phyloP scores from a whole-genome alignment of 2,888 invertebrate species.

The Dastarcus helophoroides region DNA sequence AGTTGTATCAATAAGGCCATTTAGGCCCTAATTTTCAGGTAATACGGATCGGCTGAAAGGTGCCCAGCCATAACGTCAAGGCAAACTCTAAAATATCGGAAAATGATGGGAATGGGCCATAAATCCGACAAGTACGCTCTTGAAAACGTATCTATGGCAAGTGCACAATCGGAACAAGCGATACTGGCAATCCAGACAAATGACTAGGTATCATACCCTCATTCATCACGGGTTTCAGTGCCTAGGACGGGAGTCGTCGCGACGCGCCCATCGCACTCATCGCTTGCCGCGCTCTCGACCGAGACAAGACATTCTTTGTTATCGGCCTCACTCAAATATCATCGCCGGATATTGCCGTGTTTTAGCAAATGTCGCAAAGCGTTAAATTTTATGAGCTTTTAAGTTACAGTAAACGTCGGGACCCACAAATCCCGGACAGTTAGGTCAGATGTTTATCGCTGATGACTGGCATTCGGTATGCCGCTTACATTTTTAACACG shows the following conservation, averaged over 20 bases:
- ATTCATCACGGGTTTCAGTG: slow-evolving; percentile 22
- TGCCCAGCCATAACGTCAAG: too few relatives aligned
- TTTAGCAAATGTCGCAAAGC: too few relatives aligned
- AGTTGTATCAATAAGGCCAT: too few relatives aligned
- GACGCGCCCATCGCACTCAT: background rate
- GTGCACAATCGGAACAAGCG: slow-evolving; percentile 23
- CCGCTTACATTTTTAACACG: too few relatives aligned
- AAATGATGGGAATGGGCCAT: slow-evolving; percentile 16
- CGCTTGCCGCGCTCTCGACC: slow-evolving; percentile 7
- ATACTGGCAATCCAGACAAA: slow-evolving; percentile 28
- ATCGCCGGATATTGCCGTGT: slow-evolving; percentile 15
- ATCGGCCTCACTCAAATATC: slow-evolving; percentile 16
- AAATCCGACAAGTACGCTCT: slow-evolving; percentile 19
- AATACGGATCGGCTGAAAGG: too few relatives aligned
- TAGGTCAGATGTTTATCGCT: too few relatives aligned
- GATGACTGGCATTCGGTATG: too few relatives aligned
- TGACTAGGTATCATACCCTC: slow-evolving; percentile 26
- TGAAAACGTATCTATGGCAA: slow-evolving; percentile 22
- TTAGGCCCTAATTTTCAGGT: too few relatives aligned
- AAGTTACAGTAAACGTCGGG: too few relatives aligned
- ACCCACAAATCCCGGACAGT: too few relatives aligned
- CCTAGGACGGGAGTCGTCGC: slow-evolving; percentile 9
- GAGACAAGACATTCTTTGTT: slow-evolving; percentile 14
- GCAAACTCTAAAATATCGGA: slow-evolving; percentile 11
- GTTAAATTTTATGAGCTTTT: too few relatives aligned